A percentile compares a stretch with the other conserved stretches of the same genome.
phyloP scores from a whole-genome alignment of 2,113 vertebrate species.

The Macrotus californicus region DNA sequence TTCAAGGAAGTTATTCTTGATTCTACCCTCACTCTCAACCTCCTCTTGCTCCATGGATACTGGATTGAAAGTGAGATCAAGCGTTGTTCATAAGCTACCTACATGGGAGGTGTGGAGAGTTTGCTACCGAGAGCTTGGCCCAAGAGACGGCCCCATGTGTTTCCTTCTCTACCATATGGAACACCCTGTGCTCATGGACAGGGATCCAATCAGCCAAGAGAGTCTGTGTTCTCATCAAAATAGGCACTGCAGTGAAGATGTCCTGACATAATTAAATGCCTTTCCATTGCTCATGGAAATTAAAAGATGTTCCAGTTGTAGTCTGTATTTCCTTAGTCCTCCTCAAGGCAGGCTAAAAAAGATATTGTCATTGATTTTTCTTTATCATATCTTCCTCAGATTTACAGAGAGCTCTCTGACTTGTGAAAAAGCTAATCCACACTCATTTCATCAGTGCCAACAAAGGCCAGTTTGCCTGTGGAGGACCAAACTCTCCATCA shows the following conservation, averaged over 20 bases:
- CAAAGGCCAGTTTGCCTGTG: not conserved
- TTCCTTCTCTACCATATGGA: not conserved
- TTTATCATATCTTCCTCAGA: not conserved
- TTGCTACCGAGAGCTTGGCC: not conserved
- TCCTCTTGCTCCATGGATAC: not conserved
- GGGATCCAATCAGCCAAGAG: not conserved
- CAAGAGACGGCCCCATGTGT: not conserved
- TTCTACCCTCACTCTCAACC: not conserved
- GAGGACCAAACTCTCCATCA: not conserved
- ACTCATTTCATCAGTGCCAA: fast-evolving
- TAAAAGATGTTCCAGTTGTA: not conserved
- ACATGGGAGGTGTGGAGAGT: not conserved
- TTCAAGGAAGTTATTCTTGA: not conserved
- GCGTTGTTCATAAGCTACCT: not conserved
- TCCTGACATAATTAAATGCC: not conserved
- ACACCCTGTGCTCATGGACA: not conserved
- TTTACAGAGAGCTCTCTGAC: not conserved
- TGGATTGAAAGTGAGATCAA: not conserved
- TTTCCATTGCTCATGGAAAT: not conserved
- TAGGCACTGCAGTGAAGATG: not conserved
- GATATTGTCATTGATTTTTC: not conserved
- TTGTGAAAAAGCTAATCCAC: not conserved
- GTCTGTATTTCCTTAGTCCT: not conserved
- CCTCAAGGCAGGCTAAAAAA: not conserved
- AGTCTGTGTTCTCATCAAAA: not conserved